These are phyloP conservation scores for Gadus macrocephalus DNA, from an alignment of 2,113 vertebrate species.

Conservation along the genomic window DNA sequence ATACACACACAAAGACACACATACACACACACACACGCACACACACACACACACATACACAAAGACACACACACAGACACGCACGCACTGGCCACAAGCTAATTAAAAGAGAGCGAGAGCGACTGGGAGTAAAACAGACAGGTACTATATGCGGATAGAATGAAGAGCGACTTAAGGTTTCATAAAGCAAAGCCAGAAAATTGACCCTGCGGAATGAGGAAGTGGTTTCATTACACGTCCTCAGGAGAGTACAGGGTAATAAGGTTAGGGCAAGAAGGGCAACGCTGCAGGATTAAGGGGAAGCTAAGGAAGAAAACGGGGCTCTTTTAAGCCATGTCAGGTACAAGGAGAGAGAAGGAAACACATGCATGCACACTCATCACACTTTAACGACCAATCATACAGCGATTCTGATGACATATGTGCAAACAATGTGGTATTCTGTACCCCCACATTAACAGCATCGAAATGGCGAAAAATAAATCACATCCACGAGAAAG, in stretches of 20 bases:
- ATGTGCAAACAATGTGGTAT: too few relatives aligned
- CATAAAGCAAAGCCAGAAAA: constrained; percentile 57
- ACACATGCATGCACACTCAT: too few relatives aligned
- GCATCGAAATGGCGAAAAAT: too few relatives aligned
- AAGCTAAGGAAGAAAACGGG: background rate
- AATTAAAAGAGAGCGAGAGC: constrained; percentile 49
- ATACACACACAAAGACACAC: too few relatives aligned
- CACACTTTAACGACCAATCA: too few relatives aligned
- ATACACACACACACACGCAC: too few relatives aligned
- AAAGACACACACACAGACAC: constrained; percentile 16
- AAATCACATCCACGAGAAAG: too few relatives aligned
- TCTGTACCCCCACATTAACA: too few relatives aligned
- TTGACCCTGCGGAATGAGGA: constrained; percentile 65
- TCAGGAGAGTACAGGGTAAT: constrained; percentile 50
- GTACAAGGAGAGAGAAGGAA: too few relatives aligned
- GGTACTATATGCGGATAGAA: constrained; percentile 40
- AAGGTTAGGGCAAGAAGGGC: constrained; percentile 56
- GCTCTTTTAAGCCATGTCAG: background rate
- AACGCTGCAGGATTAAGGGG: constrained; percentile 44
- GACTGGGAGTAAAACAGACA: constrained; percentile 39
- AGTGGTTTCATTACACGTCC: constrained; percentile 65
- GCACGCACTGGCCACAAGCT: constrained; percentile 13
- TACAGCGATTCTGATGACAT: too few relatives aligned
- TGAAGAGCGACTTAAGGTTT: constrained; percentile 53
- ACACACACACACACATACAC: background rate